Evolutionary conservation across 2,113 vertebrate species (phyloP).

Genomic region (Phalacrocorax carbo): DNA sequence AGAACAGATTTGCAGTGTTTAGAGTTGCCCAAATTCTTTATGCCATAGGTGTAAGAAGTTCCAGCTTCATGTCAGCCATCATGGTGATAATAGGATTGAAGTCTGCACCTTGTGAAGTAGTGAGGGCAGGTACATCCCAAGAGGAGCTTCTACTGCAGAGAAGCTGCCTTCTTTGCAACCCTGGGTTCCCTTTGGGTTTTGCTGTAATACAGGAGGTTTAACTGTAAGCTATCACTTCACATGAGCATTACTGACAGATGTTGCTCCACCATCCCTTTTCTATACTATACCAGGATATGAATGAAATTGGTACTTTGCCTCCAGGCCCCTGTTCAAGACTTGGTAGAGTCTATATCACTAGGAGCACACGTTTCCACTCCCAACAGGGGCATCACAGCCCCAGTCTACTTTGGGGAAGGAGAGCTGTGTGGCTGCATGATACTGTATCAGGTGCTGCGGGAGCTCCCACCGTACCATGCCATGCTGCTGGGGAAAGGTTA

Average conservation of each 20-base stretch:
- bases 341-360: neutral
- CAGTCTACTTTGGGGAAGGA: neutral
- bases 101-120: neutral
- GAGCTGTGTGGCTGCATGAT: neutral
- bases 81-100: neutral
- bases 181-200: neutral
- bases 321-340: neutral
- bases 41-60: neutral
- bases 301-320: neutral
- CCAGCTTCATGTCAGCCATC: neutral
- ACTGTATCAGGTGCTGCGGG: neutral
- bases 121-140: neutral
- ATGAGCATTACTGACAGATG: neutral
- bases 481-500: neutral
- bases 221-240: neutral
- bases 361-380: neutral
- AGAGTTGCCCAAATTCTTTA: neutral
- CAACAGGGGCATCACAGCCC: neutral
- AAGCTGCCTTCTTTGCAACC: neutral
- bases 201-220: neutral
- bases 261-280: neutral
- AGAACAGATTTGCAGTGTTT: neutral
- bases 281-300: neutral
- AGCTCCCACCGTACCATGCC: neutral
- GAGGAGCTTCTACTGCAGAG: neutral